Conservation (phyloP, 2,888 invertebrate genomes). For the Scaptomyza polygonia region DNA sequence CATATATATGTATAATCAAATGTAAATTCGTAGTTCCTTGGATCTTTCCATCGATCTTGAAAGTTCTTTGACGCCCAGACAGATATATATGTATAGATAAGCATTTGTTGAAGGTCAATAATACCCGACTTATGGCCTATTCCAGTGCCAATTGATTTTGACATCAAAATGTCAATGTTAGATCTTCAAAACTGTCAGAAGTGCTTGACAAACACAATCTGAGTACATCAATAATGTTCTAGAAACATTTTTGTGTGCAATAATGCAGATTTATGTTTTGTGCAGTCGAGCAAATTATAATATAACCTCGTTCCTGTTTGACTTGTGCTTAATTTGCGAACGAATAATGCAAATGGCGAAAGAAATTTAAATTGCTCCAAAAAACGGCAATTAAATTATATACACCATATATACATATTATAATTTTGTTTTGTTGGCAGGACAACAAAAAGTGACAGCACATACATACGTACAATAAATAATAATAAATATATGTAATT, state of each 20-base stretch:
- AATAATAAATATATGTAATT: background rate
- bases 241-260: slow-evolving; percentile 27
- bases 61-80: slow-evolving; percentile 51
- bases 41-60: slow-evolving; percentile 59
- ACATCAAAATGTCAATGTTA: slow-evolving; percentile 61
- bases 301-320: slow-evolving; percentile 66
- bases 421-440: slow-evolving; percentile 50
- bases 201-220: slow-evolving; percentile 39
- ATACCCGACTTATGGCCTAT: slow-evolving; percentile 58
- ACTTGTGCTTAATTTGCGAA: slow-evolving; percentile 54
- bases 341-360: slow-evolving; percentile 40
- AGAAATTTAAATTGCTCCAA: slow-evolving; percentile 61
- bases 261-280: slow-evolving; percentile 39
- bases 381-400: slow-evolving; percentile 64
- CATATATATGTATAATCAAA: slow-evolving; percentile 49
- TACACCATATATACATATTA: slow-evolving; percentile 40
- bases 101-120: slow-evolving; percentile 61
- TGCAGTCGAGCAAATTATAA: slow-evolving; percentile 53
- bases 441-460: slow-evolving; percentile 57
- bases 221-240: slow-evolving; percentile 58
- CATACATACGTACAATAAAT: slow-evolving; percentile 19
- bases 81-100: background rate
- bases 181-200: slow-evolving; percentile 31
- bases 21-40: slow-evolving; percentile 61
- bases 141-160: slow-evolving; percentile 63